Conservation (phyloP, 2,113 vertebrate genomes). For the Mirza zaza region DNA sequence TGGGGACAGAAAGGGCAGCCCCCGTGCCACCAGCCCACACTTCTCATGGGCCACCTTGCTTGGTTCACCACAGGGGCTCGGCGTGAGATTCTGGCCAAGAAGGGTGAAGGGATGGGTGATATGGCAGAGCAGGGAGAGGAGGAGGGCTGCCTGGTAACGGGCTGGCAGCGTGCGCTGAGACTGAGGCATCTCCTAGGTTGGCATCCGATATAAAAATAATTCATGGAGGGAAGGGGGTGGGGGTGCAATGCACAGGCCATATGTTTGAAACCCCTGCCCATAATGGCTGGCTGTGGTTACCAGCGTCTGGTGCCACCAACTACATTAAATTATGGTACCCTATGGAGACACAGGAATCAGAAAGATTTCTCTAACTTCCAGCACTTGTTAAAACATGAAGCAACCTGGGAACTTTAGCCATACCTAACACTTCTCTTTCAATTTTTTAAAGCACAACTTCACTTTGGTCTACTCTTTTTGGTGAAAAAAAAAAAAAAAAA, state of each 20-base stretch:
- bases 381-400: slow-evolving; percentile 21
- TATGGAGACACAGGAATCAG: neutral
- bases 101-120: slow-evolving; percentile 15
- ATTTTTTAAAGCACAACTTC: neutral
- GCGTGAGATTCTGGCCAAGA: slow-evolving; percentile 52
- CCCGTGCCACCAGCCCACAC: neutral
- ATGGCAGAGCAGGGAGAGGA: slow-evolving; percentile 28
- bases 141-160: slow-evolving; percentile 68
- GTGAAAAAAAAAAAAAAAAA: neutral
- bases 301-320: slow-evolving; percentile 55
- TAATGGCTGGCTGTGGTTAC: slow-evolving; percentile 47
- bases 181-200: slow-evolving; percentile 61
- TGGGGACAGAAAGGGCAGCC: slow-evolving; percentile 25
- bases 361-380: slow-evolving; percentile 53
- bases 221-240: slow-evolving; percentile 34
- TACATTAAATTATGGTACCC: slow-evolving; percentile 61
- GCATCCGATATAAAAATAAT: slow-evolving; percentile 72
- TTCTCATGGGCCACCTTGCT: neutral
- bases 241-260: slow-evolving; percentile 56
- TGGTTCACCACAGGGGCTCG: neutral
- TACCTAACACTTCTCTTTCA: neutral
- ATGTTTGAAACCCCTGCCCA: slow-evolving; percentile 71
- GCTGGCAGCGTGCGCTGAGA: slow-evolving; percentile 51
- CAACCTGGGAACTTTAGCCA: neutral
- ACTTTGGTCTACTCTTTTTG: neutral